Evolutionary conservation across 1,140 invertebrate species (phyloP).

Genomic region (Euglossa dilemma): DNA sequence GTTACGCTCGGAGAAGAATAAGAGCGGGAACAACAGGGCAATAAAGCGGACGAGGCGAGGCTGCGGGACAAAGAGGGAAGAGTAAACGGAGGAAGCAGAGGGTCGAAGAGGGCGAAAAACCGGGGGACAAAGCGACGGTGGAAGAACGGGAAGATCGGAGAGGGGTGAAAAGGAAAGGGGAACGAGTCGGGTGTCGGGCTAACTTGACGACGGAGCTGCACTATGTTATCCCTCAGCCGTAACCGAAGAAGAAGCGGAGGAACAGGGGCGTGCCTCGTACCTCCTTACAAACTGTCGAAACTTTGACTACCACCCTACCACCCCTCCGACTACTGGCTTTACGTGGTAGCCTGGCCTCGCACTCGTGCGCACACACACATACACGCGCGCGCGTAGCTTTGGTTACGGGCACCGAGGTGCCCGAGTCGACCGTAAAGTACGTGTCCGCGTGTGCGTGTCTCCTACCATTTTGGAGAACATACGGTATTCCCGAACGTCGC

Average conservation of each 20-base stretch:
- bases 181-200: slow-evolving; percentile 50
- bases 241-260: slow-evolving; percentile 70
- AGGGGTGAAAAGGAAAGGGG: background rate
- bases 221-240: slow-evolving; percentile 74
- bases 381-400: background rate
- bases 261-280: slow-evolving; percentile 57
- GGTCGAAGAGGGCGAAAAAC: slow-evolving; percentile 19
- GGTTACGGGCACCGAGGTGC: background rate
- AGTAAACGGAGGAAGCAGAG: slow-evolving; percentile 11
- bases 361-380: background rate
- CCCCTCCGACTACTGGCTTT: slow-evolving; percentile 30
- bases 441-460: background rate
- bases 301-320: slow-evolving; percentile 62
- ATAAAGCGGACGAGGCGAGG: slow-evolving; percentile 60
- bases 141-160: background rate
- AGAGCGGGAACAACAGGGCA: slow-evolving; percentile 66
- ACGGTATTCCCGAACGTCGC: background rate
- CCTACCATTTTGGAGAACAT: background rate
- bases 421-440: background rate
- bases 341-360: slow-evolving; percentile 39
- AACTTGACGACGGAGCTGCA: slow-evolving; percentile 69
- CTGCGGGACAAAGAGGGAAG: background rate
- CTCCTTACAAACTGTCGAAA: slow-evolving; percentile 72
- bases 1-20: slow-evolving; percentile 32
- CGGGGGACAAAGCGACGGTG: slow-evolving; percentile 12